These are phyloP conservation scores for Macrostomum lignano DNA, from an alignment of 1,140 invertebrate species.

Conservation along the genomic window DNA sequence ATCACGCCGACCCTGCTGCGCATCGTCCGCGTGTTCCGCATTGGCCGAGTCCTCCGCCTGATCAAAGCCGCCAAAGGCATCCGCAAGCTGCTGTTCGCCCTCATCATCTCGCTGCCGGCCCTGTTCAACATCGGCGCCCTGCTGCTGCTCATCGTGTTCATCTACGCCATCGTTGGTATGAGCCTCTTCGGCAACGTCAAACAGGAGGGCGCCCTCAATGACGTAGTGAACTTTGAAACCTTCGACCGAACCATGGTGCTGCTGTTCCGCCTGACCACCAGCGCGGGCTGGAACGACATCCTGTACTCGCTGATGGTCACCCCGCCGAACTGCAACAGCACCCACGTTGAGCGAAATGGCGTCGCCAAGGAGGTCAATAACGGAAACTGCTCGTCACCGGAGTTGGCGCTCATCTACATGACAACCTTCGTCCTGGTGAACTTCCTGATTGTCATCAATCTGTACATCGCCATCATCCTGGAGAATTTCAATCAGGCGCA, in stretches of 20 bases:
- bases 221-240: conserved; percentile 44
- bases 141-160: conserved; percentile 65
- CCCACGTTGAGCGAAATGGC: background rate
- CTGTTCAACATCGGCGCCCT: conserved; percentile 77
- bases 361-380: conserved; percentile 4
- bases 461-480: conserved; percentile 5
- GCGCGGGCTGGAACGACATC: conserved; percentile 73
- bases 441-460: conserved; percentile 5
- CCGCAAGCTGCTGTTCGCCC: conserved; percentile 64
- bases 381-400: background rate
- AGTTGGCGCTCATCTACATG: conserved; percentile 6
- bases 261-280: conserved; percentile 67
- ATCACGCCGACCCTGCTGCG: conserved; percentile 65
- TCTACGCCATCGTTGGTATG: conserved; percentile 84
- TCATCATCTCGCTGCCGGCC: conserved; percentile 69
- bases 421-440: conserved; percentile 4
- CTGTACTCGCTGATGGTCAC: conserved; percentile 59
- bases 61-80: conserved; percentile 88
- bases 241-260: conserved; percentile 71
- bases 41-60: conserved; percentile 64
- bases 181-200: conserved; percentile 61
- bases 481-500: conserved; percentile 5
- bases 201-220: conserved; percentile 53
- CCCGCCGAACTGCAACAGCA: conserved; percentile 46
- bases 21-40: conserved; percentile 75